Evolutionary conservation across 2,888 invertebrate genomes (phyloP), one percentile per base, ranked within the genome.

Genomic region (Anarsia innoxiella): DNA sequence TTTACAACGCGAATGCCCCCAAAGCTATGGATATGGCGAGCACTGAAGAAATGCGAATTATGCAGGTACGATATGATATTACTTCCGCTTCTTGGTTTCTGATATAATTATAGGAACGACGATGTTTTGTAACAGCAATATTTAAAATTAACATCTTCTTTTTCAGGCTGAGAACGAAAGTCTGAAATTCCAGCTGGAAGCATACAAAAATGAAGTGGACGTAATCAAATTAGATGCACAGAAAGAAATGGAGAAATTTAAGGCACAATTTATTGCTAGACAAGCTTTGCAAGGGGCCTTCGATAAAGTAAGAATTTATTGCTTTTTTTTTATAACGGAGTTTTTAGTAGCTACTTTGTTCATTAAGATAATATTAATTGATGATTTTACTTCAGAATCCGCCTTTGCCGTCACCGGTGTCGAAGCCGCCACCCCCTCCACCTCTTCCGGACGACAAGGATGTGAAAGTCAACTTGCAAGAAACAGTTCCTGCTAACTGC

Each of bases 201-300:
- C 96, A 0, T 95, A 95, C 64, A 95, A 95, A 71, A 96, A 96
- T 73, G 97, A 97, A 86, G 93, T 96, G 33, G 95, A 94, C 54
- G 87, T 96, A 23, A 88, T 96, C 13, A 93, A 95, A 63, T 88
- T 90, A 14, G 96, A 96, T 60, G 88, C 90, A 30, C 90, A 91
- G 62, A 88, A 90, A 37, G 93, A 93, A 55, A 84, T 93, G 50
- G 93, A 94, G 39, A 84, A 82, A 42, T 90, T 91, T 41, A 94
- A 95, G 66, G 94, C 95, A 12, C 93, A 94, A 56, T 95, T 96
- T 71, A 89, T 95, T 29, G 83, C 83, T 1, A 65, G 82, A 9
- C 82, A 83, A 51, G 80, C 79, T 48, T 60, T 92, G 37, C 71
- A 76, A 39, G 71, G 55, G 23, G 69, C 71, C 2, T 43, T 76